Evolutionary conservation across 1,140 invertebrate genomes (phyloP).

Genomic region (Pachyrhynchus sulphureomaculatus): DNA sequence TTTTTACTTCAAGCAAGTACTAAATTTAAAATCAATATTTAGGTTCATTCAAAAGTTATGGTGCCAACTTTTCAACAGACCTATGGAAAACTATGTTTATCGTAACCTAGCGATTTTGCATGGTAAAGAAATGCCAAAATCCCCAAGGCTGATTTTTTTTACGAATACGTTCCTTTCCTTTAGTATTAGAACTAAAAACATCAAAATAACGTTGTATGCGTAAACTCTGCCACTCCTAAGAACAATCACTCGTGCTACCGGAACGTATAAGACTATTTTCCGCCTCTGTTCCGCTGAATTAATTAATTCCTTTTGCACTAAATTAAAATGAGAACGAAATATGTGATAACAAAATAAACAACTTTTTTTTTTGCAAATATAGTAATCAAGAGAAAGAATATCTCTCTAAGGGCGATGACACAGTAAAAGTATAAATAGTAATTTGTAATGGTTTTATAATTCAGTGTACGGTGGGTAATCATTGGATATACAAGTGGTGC

Average conservation of each 20-base stretch:
- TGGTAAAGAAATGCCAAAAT: no score
- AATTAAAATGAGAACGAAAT: neutral
- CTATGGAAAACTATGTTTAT: no score
- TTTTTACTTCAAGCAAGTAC: no score
- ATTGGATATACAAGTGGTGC: neutral
- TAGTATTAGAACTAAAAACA: no score
- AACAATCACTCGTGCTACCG: slow-evolving; percentile 12
- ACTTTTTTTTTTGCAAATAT: slow-evolving; percentile 28
- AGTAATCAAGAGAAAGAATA: slow-evolving; percentile 12
- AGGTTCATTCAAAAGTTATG: no score
- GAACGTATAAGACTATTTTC: slow-evolving; percentile 15
- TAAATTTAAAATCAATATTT: no score
- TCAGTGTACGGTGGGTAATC: slow-evolving; percentile 19
- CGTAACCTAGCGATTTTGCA: no score
- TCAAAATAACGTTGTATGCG: neutral
- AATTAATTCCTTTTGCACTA: slow-evolving; percentile 18
- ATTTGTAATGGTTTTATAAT: neutral
- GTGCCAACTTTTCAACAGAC: no score
- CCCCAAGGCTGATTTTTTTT: no score
- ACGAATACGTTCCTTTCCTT: no score
- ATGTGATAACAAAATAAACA: slow-evolving; percentile 30
- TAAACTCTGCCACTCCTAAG: neutral
- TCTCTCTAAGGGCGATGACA: slow-evolving; percentile 5
- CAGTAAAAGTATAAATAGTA: slow-evolving; percentile 25
- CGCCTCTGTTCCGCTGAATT: slow-evolving; percentile 5